Percentiles rank a stretch among this genome's conserved stretches.
Conservation (phyloP, 2,113 vertebrate species). For the Porphyrio hochstetteri region DNA sequence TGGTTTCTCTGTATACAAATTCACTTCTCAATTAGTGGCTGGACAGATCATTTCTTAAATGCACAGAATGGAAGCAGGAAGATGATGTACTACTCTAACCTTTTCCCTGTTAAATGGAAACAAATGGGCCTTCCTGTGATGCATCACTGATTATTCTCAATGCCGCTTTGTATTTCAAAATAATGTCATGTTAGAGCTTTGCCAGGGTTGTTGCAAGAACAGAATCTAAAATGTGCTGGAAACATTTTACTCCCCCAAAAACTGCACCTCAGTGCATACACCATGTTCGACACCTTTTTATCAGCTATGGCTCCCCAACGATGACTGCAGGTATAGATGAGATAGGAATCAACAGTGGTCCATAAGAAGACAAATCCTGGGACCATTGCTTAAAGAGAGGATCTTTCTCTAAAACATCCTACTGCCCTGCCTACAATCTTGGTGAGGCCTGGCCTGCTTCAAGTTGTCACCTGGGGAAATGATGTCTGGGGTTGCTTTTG, state of each 20-base stretch:
- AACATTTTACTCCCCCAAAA: background rate
- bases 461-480: background rate
- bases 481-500: background rate
- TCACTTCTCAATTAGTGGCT: conserved; percentile 23
- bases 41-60: background rate
- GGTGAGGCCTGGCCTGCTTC: background rate
- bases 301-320: background rate
- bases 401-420: background rate
- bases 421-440: background rate
- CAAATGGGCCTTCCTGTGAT: conserved; percentile 33
- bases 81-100: conserved; percentile 62
- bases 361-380: background rate
- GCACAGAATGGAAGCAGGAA: background rate
- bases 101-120: conserved; percentile 64
- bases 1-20: background rate
- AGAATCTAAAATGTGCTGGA: background rate
- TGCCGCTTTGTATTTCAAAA: conserved; percentile 47
- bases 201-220: background rate
- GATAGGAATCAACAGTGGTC: background rate
- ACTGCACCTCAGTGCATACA: background rate
- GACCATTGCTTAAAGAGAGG: background rate
- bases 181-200: conserved; percentile 8
- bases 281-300: background rate
- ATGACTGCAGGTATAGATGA: background rate
- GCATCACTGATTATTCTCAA: conserved; percentile 50